Percentiles rank a stretch among this genome's conserved stretches.
Conservation (phyloP, 1,140 invertebrate genomes). For the Drosophila guanche region DNA sequence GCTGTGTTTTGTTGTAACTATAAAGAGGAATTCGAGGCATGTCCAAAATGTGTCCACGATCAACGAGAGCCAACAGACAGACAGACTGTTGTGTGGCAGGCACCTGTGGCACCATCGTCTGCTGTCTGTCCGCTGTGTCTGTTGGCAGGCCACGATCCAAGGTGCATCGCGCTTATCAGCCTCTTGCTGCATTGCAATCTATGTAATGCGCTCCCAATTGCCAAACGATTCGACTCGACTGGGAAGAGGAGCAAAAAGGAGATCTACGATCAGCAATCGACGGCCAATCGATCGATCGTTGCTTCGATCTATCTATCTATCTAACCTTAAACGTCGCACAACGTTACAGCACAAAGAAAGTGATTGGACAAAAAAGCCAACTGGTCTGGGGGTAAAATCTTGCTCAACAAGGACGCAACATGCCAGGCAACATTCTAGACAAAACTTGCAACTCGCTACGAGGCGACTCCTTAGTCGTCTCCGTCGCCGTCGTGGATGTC, state of each 20-base stretch:
- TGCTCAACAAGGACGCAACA: conserved; percentile 80
- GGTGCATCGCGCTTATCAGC: conserved; percentile 60
- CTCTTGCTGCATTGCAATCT: conserved; percentile 58
- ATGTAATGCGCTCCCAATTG: conserved; percentile 67
- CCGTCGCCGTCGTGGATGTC: conserved; percentile 1
- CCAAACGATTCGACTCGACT: conserved; percentile 15
- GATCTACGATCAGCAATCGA: conserved; percentile 54
- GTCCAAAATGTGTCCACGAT: conserved; percentile 71
- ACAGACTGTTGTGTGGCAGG: conserved; percentile 49
- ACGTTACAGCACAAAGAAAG: conserved; percentile 58
- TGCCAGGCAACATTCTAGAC: conserved; percentile 70
- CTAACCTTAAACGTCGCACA: conserved; percentile 41
- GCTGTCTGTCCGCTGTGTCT: conserved; percentile 10
- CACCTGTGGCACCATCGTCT: conserved; percentile 53
- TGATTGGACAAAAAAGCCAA: conserved; percentile 45
- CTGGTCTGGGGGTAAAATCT: conserved; percentile 39
- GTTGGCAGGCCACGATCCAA: conserved; percentile 3
- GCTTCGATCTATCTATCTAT: conserved; percentile 43
- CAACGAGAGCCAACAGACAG: not conserved
- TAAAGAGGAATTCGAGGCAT: conserved; percentile 48
- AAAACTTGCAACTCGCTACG: no score
- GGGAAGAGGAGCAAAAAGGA: not conserved
- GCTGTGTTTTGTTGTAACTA: conserved; percentile 33
- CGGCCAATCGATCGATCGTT: conserved; percentile 30
- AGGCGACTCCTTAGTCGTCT: conserved; percentile 18